Evolutionary conservation across 2,113 vertebrate genomes (phyloP), one percentile per base, ranked within the genome.

Genomic region (Sciurus niger): DNA sequence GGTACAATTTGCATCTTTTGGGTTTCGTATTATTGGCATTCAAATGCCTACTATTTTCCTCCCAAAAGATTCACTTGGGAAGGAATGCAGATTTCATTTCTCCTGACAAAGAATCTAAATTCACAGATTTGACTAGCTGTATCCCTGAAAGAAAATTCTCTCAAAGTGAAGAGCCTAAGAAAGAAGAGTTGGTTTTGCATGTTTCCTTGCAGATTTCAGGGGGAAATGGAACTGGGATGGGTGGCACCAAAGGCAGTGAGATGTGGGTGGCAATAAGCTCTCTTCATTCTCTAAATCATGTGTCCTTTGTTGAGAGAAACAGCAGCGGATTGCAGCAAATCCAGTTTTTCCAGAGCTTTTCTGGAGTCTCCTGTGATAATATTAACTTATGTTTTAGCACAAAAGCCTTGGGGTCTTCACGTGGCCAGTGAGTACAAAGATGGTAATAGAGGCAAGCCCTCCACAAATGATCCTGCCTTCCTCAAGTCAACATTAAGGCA

Each of bases 261-360:
- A 22, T 79, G 34, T 4, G 97, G 96, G 95, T 83, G 7, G 11
- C 94, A 97, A 96, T 95, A 97, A 95, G 93, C 84, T 86, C 24
- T 40, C 74, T 94, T 96, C 30, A 65, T 82, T 96, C 60, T 70
- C 88, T 96, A 94, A 96, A 90, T 88, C 84, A 92, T 25, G 72
- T 86, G 92, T 88, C 77, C 84, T 95, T 94, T 92, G 94, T 85
- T 96, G 89, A 63, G 89, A 92, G 96, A 97, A 97, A 97, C 84
- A 97, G 98, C 97, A 53, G 89, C 13, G 89, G 94, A 91, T 84
- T 83, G 73, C 74, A 87, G 4, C 8, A 55, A 98, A 97, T 95
- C 82, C 17, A 96, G 95, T 93, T 97, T 97, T 97, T 40, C 89
- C 94, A 95, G 96, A 97, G 93, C 95, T 97, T 82, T 96, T 95